Base-by-base conservation (phyloP, 2,888 invertebrate species). In the Amiota communis region DNA sequence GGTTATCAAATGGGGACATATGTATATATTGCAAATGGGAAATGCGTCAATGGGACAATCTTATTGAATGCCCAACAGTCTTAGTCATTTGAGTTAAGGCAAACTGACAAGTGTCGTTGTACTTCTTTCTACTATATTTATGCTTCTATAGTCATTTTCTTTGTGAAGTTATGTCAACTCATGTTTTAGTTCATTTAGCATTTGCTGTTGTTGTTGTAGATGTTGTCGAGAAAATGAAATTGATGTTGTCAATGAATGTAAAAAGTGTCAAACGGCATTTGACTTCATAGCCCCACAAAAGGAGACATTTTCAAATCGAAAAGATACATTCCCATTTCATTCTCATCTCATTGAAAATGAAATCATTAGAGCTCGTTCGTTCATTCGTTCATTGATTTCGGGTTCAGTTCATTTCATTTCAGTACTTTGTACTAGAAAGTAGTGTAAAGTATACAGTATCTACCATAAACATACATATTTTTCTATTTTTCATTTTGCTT, bases 291-390 rank as follows among this genome's bases (percentile, higher is more conserved):
- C 23, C 2, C 23, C 3, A 51, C 51, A 17, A 15, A 67, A 67
- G 46, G 49, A 68, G 53, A 13, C 51, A 36, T 51, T 53, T 53
- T 36, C 67, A 68, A 68, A 68, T 68, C 23, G 67, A 53, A 36
- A 68, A 68, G 67, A 68, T 15, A 23, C 67, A 36, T 36, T 36
- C 36, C 36, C 6, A 36, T 36, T 6, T 36, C 36, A 36, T 36
- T 6, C 36, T 36, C 53, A 48, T 65, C 53, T 51, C 67, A 53
- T 68, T 68, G 67, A 51, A 51, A 68, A 68, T 68, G 67, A 68
- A 68, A 53, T 68, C 67, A 68, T 68, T 68, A 68, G 67, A 53
- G 15, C 4, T n/a, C 51, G n/a, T 48, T 46, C 11, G 46, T 17
- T 1, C n/a, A 10, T n/a, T 51, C n/a, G 53, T n/a, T 51, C 8